Conservation (phyloP, 1,140 invertebrate genomes). For the Drosophila pallidifrons region DNA sequence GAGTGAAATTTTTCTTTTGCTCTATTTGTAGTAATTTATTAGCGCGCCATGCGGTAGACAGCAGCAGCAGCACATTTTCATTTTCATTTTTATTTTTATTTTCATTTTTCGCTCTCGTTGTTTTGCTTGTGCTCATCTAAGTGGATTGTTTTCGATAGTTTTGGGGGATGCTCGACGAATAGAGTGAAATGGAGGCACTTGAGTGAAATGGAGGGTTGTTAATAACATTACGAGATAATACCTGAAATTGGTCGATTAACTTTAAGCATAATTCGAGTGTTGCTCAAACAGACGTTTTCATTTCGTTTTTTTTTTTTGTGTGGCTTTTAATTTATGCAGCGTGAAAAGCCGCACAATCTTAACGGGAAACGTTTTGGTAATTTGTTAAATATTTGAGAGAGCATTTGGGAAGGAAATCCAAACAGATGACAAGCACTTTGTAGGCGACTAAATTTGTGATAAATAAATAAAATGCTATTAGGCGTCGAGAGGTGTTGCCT, state of each 20-base stretch:
- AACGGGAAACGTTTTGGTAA: conserved; percentile 11
- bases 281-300: background rate
- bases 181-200: background rate
- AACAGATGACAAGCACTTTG: conserved; percentile 40
- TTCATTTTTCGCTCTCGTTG: background rate
- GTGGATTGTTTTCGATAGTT: conserved; percentile 17
- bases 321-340: conserved; percentile 35
- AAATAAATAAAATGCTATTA: conserved; percentile 70
- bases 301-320: background rate
- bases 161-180: too few species aligned
- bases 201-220: background rate
- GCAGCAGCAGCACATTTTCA: background rate
- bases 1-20: background rate
- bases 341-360: conserved; percentile 23
- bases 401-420: conserved; percentile 33
- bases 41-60: conserved; percentile 6
- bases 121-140: conserved; percentile 1
- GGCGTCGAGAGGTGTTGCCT: conserved; percentile 21
- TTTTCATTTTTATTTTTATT: background rate
- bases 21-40: conserved; percentile 21
- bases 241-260: conserved; percentile 1
- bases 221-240: background rate
- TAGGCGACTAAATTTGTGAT: conserved; percentile 38
- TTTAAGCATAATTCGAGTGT: background rate
- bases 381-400: conserved; percentile 63